Evolutionary conservation across 1,140 invertebrate genomes (phyloP), one percentile per base, ranked within the genome.

Genomic region (Geopemphigus sp.): DNA sequence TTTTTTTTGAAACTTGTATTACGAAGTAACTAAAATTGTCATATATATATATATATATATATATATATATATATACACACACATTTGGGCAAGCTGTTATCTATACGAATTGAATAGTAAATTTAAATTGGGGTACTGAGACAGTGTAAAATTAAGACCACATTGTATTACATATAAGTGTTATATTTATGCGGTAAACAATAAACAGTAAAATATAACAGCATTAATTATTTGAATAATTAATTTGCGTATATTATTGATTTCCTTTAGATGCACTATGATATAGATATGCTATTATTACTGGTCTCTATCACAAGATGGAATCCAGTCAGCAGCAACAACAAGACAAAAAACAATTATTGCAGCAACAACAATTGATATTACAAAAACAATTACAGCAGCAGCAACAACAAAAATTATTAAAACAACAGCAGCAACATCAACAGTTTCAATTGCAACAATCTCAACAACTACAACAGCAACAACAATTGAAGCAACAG

Each of bases 371-470:
- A 1, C 66, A 68, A 47, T 15, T 50, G 17, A 1, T 68, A 11
- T 50, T 68, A 47, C 66, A 68, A 68, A 68, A 68, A 68, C 66
- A 68, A 50, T 68, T 68, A 50, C 66, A 66, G 32, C 24, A 54
- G 17, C 66, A 70, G 11, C 47, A 29, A 1, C 47, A 45, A 68
- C 64, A 68, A 24, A 26, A 64, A 10, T n/a, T 32, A 39, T 64
- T 64, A n/a, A 32, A 24, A 15, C 32, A 64, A 15, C 26, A 63
- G 17, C 59, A 66, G 29, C 39, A 50, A 10, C 39, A 47, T 14
- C 39, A 26, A 50, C 22, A 24, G 14, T 6, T 24, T 1, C 22
- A 26, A 68, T 45, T 50, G 22, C 39, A 26, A 19, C 39, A 24
- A 47, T 24, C 29, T 15, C 32, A 64, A 29, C 24, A 29, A n/a